Percentiles rank a stretch among this genome's conserved stretches.
Conservation (phyloP, 2,888 invertebrate genomes). For the Leucozona laternaria region DNA sequence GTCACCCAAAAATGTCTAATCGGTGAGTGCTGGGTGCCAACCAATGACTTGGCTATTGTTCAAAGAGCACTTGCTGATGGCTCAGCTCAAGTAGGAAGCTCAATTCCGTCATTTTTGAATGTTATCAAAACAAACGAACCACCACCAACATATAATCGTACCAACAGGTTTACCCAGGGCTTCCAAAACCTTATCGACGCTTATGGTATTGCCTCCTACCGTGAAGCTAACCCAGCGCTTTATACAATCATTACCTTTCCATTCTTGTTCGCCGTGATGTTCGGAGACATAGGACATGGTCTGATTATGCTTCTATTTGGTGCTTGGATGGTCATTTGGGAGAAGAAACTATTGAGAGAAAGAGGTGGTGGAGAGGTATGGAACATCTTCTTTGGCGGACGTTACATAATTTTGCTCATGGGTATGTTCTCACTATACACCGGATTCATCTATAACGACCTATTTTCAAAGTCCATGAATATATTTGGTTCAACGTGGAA, state of each 20-base stretch:
- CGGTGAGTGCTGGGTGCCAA: constrained; percentile 95
- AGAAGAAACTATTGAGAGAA: constrained; percentile 89
- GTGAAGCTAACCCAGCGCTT: constrained; percentile 95
- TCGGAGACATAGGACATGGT: constrained; percentile 97
- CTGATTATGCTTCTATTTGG: constrained; percentile 92
- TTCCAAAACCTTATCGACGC: constrained; percentile 97
- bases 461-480: constrained; percentile 97
- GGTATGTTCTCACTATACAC: constrained; percentile 99
- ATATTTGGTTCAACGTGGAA: constrained; percentile 96
- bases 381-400: constrained; percentile 98
- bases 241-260: constrained; percentile 97
- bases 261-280: constrained; percentile 98
- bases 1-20: constrained; percentile 95
- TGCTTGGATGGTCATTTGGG: constrained; percentile 91
- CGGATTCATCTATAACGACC: constrained; percentile 98
- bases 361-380: constrained; percentile 92
- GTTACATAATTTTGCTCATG: constrained; percentile 98
- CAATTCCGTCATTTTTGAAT: constrained; percentile 96
- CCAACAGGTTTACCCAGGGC: constrained; percentile 95
- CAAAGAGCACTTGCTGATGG: constrained; percentile 92
- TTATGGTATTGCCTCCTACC: constrained; percentile 96
- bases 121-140: constrained; percentile 91
- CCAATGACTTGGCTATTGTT: constrained; percentile 88
- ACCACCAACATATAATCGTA: constrained; percentile 96
- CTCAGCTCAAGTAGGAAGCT: constrained; percentile 92